phyloP scores from a whole-genome alignment of 1,140 invertebrate genomes.

The Meloidogyne floridensis region DNA sequence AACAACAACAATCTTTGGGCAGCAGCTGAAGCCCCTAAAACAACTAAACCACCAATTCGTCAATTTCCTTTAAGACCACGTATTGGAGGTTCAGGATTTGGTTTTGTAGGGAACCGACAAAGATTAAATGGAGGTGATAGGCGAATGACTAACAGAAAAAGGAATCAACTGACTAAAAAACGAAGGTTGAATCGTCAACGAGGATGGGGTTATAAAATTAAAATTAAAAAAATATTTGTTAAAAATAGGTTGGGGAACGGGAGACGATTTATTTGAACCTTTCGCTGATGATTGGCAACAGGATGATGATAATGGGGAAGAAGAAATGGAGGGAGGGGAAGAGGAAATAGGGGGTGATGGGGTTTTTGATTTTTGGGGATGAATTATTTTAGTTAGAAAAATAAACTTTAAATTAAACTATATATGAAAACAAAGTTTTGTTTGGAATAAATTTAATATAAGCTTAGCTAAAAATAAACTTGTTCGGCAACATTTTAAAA shows the following conservation, averaged over 20 bases:
- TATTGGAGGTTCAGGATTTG: neutral
- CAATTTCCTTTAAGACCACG: neutral
- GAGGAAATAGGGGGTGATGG: neutral
- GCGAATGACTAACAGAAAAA: neutral
- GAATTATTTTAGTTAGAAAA: neutral
- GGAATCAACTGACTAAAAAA: neutral
- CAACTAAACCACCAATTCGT: constrained; percentile 2
- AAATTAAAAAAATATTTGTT: neutral
- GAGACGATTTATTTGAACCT: neutral
- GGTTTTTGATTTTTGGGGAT: neutral
- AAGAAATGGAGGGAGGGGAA: neutral
- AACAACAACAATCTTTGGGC: neutral
- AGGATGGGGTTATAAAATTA: neutral
- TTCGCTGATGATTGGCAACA: neutral
- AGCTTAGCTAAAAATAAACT: too few species aligned
- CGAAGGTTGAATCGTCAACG: neutral
- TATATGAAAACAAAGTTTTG: too few species aligned
- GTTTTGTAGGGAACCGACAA: neutral
- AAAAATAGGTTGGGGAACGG: neutral
- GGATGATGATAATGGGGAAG: neutral
- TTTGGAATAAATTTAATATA: too few species aligned
- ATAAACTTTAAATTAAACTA: too few species aligned
- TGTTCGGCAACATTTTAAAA: too few species aligned
- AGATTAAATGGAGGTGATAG: neutral
- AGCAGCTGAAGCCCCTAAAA: neutral